Conservation (phyloP, 2,113 vertebrate species). For the Lathamus discolor region DNA sequence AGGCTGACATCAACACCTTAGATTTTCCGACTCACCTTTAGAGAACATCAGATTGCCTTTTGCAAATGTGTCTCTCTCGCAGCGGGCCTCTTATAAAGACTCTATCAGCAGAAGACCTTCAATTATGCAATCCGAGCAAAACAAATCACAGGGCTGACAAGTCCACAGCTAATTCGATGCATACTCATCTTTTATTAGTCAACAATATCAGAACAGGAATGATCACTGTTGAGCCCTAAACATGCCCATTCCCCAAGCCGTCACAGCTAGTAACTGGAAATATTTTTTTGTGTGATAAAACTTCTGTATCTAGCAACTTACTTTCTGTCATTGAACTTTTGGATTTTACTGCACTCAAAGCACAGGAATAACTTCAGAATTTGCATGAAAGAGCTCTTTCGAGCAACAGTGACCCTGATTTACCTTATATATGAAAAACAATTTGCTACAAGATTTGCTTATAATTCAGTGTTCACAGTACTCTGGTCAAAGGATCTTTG, state of each 20-base stretch:
- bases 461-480: background rate
- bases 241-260: background rate
- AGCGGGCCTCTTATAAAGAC: background rate
- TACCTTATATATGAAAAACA: background rate
- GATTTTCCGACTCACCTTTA: background rate
- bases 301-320: background rate
- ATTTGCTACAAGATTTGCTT: background rate
- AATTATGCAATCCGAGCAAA: background rate
- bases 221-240: background rate
- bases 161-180: background rate
- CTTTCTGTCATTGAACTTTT: background rate
- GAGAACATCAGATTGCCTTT: background rate
- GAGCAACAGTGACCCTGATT: background rate
- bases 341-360: background rate
- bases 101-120: background rate
- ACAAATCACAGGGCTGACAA: background rate
- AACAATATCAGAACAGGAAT: background rate
- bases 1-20: background rate
- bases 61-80: background rate
- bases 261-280: background rate
- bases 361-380: background rate
- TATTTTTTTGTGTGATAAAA: background rate
- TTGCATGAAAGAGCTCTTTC: background rate
- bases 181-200: background rate
- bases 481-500: background rate